Percentiles rank a stretch among this genome's conserved stretches.
phyloP scores from a whole-genome alignment of 2,113 vertebrate species.

The Acanthisitta chloris region DNA sequence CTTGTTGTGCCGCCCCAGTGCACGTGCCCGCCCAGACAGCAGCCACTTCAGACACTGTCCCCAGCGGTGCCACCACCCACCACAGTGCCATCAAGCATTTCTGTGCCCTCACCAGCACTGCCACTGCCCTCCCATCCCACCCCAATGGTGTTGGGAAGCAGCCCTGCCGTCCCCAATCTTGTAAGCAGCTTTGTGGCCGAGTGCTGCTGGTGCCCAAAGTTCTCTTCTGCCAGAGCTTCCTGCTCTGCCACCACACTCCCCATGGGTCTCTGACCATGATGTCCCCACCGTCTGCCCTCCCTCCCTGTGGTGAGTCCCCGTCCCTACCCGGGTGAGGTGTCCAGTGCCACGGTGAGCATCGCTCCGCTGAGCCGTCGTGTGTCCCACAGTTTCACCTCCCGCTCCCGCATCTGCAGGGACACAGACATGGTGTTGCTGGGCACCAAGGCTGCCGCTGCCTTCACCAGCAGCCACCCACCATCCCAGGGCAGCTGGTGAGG shows the following conservation, averaged over 20 bases:
- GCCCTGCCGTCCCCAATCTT: rapidly evolving
- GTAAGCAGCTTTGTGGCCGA: neutral
- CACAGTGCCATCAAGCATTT: neutral
- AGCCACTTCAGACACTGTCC: neutral
- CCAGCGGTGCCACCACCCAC: neutral
- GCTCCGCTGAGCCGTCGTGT: conserved; percentile 77
- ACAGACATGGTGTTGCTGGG: rapidly evolving
- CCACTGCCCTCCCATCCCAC: neutral
- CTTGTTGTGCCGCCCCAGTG: neutral
- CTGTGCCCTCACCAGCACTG: neutral
- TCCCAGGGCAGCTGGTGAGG: rapidly evolving
- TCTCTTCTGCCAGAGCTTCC: neutral
- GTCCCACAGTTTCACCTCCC: conserved; percentile 91
- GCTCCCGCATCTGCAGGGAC: conserved; percentile 80
- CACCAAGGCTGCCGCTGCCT: neutral
- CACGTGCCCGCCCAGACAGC: rapidly evolving
- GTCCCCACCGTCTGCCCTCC: neutral
- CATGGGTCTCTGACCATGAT: rapidly evolving
- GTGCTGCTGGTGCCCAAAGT: neutral
- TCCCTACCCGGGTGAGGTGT: conserved; percentile 87
- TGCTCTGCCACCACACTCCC: neutral
- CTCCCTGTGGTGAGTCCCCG: rapidly evolving
- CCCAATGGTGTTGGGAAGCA: rapidly evolving
- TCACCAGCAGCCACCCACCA: rapidly evolving
- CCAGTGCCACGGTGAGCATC: conserved; percentile 72